Conservation (phyloP, 2,113 vertebrate species). For the Platichthys stellatus region DNA sequence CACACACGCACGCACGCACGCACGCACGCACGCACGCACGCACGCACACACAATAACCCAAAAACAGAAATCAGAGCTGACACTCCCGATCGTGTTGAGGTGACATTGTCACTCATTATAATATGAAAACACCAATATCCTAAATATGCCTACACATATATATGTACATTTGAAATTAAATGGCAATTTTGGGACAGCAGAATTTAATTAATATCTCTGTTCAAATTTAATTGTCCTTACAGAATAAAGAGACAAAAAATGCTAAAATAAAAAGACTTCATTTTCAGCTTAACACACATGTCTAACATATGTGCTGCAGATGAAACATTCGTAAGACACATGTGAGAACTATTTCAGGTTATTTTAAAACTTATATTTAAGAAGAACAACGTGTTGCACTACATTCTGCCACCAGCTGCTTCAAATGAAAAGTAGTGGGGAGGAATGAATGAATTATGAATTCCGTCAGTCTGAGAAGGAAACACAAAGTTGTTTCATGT, state of each 20-base stretch:
- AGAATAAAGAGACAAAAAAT: background rate
- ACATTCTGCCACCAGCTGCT: too few species aligned
- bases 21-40: too few species aligned
- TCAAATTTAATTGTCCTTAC: background rate
- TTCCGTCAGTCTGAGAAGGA: too few species aligned
- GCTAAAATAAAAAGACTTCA: too few species aligned
- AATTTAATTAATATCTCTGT: background rate
- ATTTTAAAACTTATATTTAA: background rate
- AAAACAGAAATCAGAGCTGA: background rate
- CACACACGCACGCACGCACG: too few species aligned
- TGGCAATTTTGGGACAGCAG: background rate
- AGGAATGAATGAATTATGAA: too few species aligned
- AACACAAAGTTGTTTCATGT: too few species aligned
- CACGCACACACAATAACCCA: too few species aligned
- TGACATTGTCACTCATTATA: background rate
- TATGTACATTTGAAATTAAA: background rate
- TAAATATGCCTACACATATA: background rate
- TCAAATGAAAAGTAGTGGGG: too few species aligned
- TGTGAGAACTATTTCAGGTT: background rate
- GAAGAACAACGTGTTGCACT: too few species aligned
- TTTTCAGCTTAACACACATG: background rate
- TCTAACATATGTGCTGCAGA: background rate
- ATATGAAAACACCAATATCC: background rate
- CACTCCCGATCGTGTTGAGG: too few species aligned
- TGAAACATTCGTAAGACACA: background rate